Evolutionary conservation across 2,888 invertebrate species (phyloP), one percentile per base, ranked within the genome.

Genomic region (Oscheius sp.): DNA sequence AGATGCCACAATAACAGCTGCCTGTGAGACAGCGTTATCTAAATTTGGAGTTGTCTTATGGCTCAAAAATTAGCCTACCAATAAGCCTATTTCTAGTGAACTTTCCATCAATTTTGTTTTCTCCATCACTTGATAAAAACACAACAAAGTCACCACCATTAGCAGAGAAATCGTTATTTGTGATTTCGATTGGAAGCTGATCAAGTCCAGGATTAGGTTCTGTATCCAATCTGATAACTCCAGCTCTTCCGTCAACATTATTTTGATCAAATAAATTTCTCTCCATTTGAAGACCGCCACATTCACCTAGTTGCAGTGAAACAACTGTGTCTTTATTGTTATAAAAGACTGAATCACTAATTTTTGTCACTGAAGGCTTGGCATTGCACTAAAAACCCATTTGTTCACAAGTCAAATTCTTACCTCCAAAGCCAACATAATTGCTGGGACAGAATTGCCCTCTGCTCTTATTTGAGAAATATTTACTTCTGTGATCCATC

Each of bases 401-500:
- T 23, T 37, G 2, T 25, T 0, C 17, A 20, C 1, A 17, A n/a
- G 10, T 45, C 34, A 23, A 25, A 57, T 25, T 15, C 48, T 6
- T 15, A 70, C 70, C 39, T 71, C 66, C 4, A 71, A 12, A 1
- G 68, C 70, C 3, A 76, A 46, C 4, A 76, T 72, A 17, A 74
- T 29, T 45, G 71, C 70, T 1, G 76, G 72, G 1, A 74, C 73
- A 1, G 58, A 20, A 34, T 76, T 76, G 4, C 57, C 70, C 2
- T 37, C 34, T n/a, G 71, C 74, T 8, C 50, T 50, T 27, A 70
- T 25, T 45, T 68, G 65, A n/a, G 71, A 65, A 37, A 76, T 20
- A 31, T 63, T 65, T n/a, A 76, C 61, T 52, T 74, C 69, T 23
- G 58, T 57, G 42, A 72, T 69, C 74, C 74, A 76, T 37, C 74